phyloP scores from a whole-genome alignment of 2,888 invertebrate genomes.

The Nebria brevicollis region DNA sequence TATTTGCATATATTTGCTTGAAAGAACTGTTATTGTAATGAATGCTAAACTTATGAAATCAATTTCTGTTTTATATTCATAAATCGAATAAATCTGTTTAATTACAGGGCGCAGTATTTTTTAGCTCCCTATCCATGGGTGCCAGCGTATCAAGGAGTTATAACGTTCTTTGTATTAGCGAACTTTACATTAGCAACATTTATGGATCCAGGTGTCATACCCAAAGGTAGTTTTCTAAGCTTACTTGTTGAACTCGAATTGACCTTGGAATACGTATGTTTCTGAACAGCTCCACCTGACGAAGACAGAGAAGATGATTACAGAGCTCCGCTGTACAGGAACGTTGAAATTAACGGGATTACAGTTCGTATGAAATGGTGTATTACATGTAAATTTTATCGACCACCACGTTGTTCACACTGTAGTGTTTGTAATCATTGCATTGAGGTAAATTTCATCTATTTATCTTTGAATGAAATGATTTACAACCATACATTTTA shows the following conservation, averaged over 20 bases:
- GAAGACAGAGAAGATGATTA: slow-evolving; percentile 98
- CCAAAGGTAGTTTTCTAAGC: slow-evolving; percentile 78
- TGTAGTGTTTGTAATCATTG: slow-evolving; percentile 99
- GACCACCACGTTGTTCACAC: slow-evolving; percentile 98
- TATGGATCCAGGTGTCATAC: slow-evolving; percentile 99
- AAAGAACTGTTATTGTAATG: background rate
- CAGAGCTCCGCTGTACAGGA: slow-evolving; percentile 94
- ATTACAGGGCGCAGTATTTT: slow-evolving; percentile 85
- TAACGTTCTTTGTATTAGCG: slow-evolving; percentile 96
- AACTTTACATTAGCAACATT: slow-evolving; percentile 99
- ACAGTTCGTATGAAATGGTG: slow-evolving; percentile 99
- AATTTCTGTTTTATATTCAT: slow-evolving; percentile 51
- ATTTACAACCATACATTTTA: slow-evolving; percentile 7
- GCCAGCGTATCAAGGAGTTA: slow-evolving; percentile 90
- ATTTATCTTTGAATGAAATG: slow-evolving; percentile 9
- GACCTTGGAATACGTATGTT: background rate
- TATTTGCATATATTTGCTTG: too few relatives aligned
- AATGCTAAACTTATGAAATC: slow-evolving; percentile 9
- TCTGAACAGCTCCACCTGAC: slow-evolving; percentile 84
- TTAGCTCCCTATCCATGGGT: slow-evolving; percentile 87
- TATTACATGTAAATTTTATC: slow-evolving; percentile 99
- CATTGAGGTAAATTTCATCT: slow-evolving; percentile 78
- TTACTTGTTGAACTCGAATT: slow-evolving; percentile 5
- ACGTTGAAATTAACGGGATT: slow-evolving; percentile 97
- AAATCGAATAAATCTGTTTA: slow-evolving; percentile 51